Base-by-base conservation (phyloP, 2,888 invertebrate genomes). In the Melanchra persicariae region DNA sequence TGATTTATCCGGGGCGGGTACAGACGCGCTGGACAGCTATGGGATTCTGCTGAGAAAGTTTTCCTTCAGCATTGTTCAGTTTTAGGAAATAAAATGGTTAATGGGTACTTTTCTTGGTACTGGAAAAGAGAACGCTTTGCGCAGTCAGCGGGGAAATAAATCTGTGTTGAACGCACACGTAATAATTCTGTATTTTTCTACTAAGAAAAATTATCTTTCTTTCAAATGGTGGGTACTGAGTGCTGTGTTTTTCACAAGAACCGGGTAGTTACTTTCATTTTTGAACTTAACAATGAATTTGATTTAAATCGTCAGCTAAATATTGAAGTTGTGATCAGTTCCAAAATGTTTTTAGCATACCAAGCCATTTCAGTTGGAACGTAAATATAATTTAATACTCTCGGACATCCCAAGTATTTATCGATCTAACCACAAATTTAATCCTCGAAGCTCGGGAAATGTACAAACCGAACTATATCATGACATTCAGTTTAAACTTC, bases 1-100 rank as follows among this genome's bases (percentile, higher is more conserved):
- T 87, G 88, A 89, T 89, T 87, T 87, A 87, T 87, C 85, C 82
- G 82, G 76, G 82, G 76, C 78, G 81, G 85, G 60, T 51, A 62
- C 65, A 65, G 79, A 70, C 73, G 51, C 47, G 69, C 64, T 57
- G 70, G 76, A 82, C 82, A 79, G 71, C 66, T 65, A 81, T 62
- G 64, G 69, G 65, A 84, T 73, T 74, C 57, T 83, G 75, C 79
- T 71, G 74, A 81, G 71, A 71, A 81, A 63, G 68, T 64, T 54
- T 83, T 80, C 70, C 65, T 66, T 52, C 66, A 83, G 65, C 74
- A 69, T 74, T 67, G 64, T 71, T 65, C 73, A 64, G 79, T 79
- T 83, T 79, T 80, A 67, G 37, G 60, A 65, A 82, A 55, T 83
- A 68, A 74, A 79, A 79, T 83, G 75, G 67, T 65, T 68, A 65